A percentile compares a stretch with the other conserved stretches of the same genome.
Evolutionary conservation across 2,888 invertebrate genomes (phyloP).

Genomic region (Linnaemya vulpina): DNA sequence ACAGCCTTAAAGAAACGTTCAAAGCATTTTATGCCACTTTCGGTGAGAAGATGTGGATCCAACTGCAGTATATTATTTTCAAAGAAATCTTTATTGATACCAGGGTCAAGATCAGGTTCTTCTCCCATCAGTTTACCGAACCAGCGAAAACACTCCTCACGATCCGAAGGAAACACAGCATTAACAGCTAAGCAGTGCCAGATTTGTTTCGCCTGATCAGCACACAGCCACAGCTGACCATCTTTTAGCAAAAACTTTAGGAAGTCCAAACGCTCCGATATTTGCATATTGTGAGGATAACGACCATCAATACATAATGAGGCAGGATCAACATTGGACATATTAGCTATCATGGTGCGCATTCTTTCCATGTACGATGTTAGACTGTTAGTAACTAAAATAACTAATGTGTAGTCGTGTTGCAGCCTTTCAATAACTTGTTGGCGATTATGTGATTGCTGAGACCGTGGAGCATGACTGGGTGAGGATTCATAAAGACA

Average conservation of each 20-base stretch:
- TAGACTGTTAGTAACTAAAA: slow-evolving; percentile 96
- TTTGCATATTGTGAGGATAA: slow-evolving; percentile 95
- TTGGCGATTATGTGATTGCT: slow-evolving; percentile 84
- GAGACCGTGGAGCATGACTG: slow-evolving; percentile 81
- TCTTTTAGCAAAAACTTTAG: slow-evolving; percentile 96
- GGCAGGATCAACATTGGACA: slow-evolving; percentile 90
- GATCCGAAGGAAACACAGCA: slow-evolving; percentile 94
- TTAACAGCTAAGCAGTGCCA: slow-evolving; percentile 98
- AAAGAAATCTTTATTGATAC: slow-evolving; percentile 97
- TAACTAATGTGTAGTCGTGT: slow-evolving; percentile 95
- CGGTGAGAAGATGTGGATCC: slow-evolving; percentile 94
- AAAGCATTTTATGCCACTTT: slow-evolving; percentile 96
- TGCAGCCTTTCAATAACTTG: slow-evolving; percentile 95
- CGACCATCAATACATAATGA: slow-evolving; percentile 89
- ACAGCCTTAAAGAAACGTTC: slow-evolving; percentile 89
- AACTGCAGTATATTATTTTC: slow-evolving; percentile 96
- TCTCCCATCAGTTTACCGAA: slow-evolving; percentile 98
- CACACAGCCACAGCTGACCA: slow-evolving; percentile 97
- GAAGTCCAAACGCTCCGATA: slow-evolving; percentile 96
- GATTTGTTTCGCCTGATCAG: slow-evolving; percentile 97
- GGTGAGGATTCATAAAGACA: slow-evolving; percentile 92
- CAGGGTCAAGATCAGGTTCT: slow-evolving; percentile 97
- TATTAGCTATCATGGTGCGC: slow-evolving; percentile 83
- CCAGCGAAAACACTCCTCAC: slow-evolving; percentile 99
- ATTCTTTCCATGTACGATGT: slow-evolving; percentile 95